A percentile compares a stretch with the other conserved stretches of the same genome.
phyloP scores from a whole-genome alignment of 1,140 invertebrate genomes.

The Hormaphis cornu region DNA sequence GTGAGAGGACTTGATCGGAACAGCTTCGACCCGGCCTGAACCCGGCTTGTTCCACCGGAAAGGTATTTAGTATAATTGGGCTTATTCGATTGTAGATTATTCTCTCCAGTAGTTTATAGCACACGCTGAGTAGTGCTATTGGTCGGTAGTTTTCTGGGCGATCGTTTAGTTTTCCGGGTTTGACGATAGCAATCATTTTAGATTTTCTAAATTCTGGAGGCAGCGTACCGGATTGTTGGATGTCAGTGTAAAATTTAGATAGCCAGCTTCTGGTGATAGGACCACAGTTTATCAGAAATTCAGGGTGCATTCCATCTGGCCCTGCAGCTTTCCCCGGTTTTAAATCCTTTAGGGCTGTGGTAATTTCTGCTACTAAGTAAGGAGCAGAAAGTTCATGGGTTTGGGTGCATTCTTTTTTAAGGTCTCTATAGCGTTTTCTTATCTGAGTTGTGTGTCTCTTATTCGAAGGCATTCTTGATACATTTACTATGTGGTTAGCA shows the following conservation, averaged over 20 bases:
- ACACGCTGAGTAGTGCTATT: conserved; percentile 32
- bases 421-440: background rate
- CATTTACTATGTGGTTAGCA: conserved; percentile 15
- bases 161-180: conserved; percentile 33
- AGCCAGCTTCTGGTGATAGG: conserved; percentile 12
- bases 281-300: conserved; percentile 19
- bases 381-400: conserved; percentile 1
- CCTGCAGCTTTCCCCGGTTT: conserved; percentile 20
- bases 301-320: conserved; percentile 13
- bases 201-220: conserved; percentile 33
- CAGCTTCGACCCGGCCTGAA: conserved; percentile 32
- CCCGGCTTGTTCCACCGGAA: conserved; percentile 27
- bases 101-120: conserved; percentile 31
- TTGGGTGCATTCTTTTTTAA: conserved; percentile 5
- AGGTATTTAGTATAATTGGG: conserved; percentile 6
- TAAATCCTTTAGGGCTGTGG: conserved; percentile 7
- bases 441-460: background rate
- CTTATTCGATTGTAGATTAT: conserved; percentile 28
- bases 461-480: conserved; percentile 6
- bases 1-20: conserved; percentile 25
- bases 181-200: conserved; percentile 28
- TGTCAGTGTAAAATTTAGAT: conserved; percentile 11
- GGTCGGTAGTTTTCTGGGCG: conserved; percentile 30
- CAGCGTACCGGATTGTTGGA: background rate
- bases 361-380: background rate